These are phyloP conservation scores for Indicator indicator DNA, from an alignment of 2,113 vertebrate genomes.

Conservation along the genomic window DNA sequence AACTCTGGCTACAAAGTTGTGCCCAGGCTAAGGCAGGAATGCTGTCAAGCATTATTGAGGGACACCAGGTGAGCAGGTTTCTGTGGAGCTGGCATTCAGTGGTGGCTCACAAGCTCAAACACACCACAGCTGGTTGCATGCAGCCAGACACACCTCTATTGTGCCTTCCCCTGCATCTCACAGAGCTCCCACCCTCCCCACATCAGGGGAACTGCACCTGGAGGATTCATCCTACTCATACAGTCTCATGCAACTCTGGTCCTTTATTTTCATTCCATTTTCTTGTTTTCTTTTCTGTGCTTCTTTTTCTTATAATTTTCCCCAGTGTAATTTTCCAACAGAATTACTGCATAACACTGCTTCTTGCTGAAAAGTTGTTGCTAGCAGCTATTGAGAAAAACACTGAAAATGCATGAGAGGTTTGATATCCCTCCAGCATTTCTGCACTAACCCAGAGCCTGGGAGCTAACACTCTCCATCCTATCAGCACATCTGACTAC, in stretches of 20 bases:
- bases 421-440: background rate
- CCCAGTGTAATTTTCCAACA: background rate
- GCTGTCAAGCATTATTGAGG: background rate
- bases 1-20: background rate
- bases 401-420: background rate
- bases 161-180: background rate
- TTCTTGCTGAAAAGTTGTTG: background rate
- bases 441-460: background rate
- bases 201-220: accelerated
- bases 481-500: background rate
- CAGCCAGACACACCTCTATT: background rate
- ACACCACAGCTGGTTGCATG: accelerated
- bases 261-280: slow-evolving; percentile 32
- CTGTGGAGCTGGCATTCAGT: background rate
- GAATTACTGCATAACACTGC: background rate
- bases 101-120: background rate
- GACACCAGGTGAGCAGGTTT: background rate
- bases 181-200: background rate
- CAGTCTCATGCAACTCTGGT: background rate
- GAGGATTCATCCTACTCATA: background rate
- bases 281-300: background rate
- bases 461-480: background rate
- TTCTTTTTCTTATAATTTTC: background rate
- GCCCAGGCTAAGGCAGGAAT: background rate
- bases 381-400: background rate